phyloP scores from a whole-genome alignment of 2,113 vertebrate species.

The Ranitomeya imitator region DNA sequence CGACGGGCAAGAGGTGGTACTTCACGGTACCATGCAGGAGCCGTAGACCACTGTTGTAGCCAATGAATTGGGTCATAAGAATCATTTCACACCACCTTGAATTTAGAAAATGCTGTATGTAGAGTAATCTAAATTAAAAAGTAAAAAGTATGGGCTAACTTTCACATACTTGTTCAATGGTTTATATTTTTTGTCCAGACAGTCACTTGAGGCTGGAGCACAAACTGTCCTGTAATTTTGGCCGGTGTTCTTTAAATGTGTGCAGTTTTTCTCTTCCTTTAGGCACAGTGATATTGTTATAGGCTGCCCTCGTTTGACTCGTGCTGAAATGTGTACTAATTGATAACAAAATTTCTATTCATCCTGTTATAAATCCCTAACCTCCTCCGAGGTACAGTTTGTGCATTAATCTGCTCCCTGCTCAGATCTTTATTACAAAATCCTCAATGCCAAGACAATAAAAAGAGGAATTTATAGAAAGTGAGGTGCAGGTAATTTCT shows the following conservation, averaged over 20 bases:
- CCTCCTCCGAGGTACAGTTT: neutral
- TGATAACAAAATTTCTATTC: constrained; percentile 16
- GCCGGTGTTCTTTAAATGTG: neutral
- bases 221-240: neutral
- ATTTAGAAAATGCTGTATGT: too few species aligned
- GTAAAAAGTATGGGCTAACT: neutral
- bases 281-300: neutral
- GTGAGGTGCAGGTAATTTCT: constrained; percentile 11
- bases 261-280: neutral
- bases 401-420: neutral
- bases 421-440: constrained; percentile 17
- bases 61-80: too few species aligned
- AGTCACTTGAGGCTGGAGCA: neutral
- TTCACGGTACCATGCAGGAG: too few species aligned
- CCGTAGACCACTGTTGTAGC: too few species aligned
- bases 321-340: constrained; percentile 9
- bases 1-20: too few species aligned
- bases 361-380: neutral
- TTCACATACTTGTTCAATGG: neutral
- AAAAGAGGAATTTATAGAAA: constrained; percentile 14
- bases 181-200: neutral
- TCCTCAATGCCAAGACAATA: constrained; percentile 4
- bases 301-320: neutral
- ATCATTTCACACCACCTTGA: too few species aligned
- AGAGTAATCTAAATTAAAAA: too few species aligned